phyloP scores from a whole-genome alignment of 1,140 invertebrate species.

The Mizuhopecten yessoensis region DNA sequence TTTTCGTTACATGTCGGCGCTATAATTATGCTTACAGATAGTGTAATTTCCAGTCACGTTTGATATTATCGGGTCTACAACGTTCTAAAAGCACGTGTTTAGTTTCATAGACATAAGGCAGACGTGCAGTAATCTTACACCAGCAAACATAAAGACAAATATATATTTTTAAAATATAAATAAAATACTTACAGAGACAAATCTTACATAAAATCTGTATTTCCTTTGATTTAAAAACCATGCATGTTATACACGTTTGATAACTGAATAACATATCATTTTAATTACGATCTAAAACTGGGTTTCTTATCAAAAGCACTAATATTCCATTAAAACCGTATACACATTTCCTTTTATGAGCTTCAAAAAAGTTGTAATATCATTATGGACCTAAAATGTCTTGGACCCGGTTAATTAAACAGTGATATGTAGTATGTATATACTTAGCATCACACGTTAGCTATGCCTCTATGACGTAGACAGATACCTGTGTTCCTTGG shows the following conservation, averaged over 20 bases:
- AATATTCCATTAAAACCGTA: not conserved
- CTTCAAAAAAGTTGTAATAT: not conserved
- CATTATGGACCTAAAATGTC: not conserved
- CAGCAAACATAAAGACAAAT: not conserved
- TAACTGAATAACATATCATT: not conserved
- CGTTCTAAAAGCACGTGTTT: constrained; percentile 11
- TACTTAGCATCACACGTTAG: not conserved
- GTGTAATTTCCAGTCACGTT: not conserved
- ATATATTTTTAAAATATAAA: not conserved
- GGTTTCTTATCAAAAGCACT: too few species aligned
- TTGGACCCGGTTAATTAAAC: not conserved
- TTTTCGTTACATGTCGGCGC: not conserved
- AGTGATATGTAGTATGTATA: not conserved
- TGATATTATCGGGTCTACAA: not conserved
- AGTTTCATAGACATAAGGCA: not conserved
- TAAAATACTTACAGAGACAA: too few species aligned
- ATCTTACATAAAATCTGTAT: not conserved
- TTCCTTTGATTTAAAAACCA: not conserved
- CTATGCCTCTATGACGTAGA: not conserved
- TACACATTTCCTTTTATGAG: too few species aligned
- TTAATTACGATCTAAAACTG: not conserved
- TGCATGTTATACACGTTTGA: too few species aligned
- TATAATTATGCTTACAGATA: constrained; percentile 14
- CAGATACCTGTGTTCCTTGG: constrained; percentile 17
- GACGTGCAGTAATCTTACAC: not conserved